Base-by-base conservation (phyloP, 2,113 vertebrate species). In the Poicephalus meyeri region DNA sequence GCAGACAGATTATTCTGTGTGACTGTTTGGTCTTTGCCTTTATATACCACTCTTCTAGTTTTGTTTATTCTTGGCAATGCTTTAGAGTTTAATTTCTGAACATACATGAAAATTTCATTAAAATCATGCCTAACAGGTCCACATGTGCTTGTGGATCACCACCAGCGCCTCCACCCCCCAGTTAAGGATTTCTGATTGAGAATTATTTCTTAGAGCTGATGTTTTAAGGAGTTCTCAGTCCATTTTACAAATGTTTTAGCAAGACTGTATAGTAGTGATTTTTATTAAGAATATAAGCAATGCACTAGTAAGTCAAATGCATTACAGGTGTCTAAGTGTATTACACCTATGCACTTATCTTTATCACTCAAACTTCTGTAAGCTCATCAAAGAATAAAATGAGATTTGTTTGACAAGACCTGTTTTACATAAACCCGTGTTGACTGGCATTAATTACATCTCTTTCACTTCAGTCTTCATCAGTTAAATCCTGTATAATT, bases 401-500 rank as follows among this genome's bases (percentile, higher is more conserved):
- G 26, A 92, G 65, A 93, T 95, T 84, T 95, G 86, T 96, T 95
- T 96, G 89, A 97, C 86, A 93, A 81, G 73, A n/a, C 31, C 56
- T 87, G 17, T 91, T 96, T 93, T 87, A 71, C 76, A 90, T 86
- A 88, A 93, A 88, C 53, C 44, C 52, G 26, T 92, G 66, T 81
- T 92, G 86, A 92, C 94, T 96, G 91, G 91, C 84, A 85, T 95
- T 94, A 96, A 95, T 95, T 92, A 60, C 42, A 92, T 79, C 37
- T 56, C 63, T 87, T 89, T 94, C 44, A 28, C 44, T 89, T 91
- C 70, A 87, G 3, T 87, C 87, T 92, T 92, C 9, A 5, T 94
- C 73, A 61, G 52, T 80, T 65, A 91, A 95, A 85, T 72, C n/a
- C 28, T 65, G 50, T 81, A 14, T 71, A 46, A 47, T 69, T 89